Evolutionary conservation across 1,140 invertebrate genomes (phyloP).

Genomic region (Aphelinus certus): DNA sequence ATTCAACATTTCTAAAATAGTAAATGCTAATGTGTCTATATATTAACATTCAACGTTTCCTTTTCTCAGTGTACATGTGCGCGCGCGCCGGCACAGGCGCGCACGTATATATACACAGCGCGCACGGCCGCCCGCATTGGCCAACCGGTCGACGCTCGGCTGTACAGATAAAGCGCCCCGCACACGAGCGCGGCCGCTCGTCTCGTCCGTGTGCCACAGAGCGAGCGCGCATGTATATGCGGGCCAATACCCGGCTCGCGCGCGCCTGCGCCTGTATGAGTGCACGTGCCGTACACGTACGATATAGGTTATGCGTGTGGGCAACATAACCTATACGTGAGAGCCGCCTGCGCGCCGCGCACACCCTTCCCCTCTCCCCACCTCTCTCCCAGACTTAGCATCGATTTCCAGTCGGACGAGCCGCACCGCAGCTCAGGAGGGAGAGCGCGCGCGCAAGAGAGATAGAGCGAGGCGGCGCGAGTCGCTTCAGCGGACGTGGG

Average conservation of each 20-base stretch:
- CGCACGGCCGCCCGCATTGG: slow-evolving; percentile 22
- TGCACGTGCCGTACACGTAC: slow-evolving; percentile 45
- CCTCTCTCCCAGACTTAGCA: slow-evolving; percentile 53
- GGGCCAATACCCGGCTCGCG: slow-evolving; percentile 6
- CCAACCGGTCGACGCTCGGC: slow-evolving; percentile 33
- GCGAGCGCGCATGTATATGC: slow-evolving; percentile 1
- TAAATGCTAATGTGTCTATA: too few relatives aligned
- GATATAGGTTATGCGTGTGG: slow-evolving; percentile 20
- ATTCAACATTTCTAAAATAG: too few relatives aligned
- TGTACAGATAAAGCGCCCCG: slow-evolving; percentile 41
- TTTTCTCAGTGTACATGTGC: slow-evolving; percentile 7
- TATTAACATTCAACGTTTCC: too few relatives aligned
- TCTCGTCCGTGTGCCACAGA: background rate
- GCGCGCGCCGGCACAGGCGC: slow-evolving; percentile 40
- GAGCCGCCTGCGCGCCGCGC: slow-evolving; percentile 44
- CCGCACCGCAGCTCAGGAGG: slow-evolving; percentile 33
- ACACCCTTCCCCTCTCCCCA: too few relatives aligned
- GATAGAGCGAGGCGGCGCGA: background rate
- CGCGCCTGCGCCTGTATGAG: slow-evolving; percentile 27
- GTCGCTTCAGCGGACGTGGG: background rate
- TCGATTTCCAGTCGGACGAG: slow-evolving; percentile 63
- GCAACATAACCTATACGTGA: slow-evolving; percentile 46
- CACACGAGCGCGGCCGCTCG: slow-evolving; percentile 43
- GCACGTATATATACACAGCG: slow-evolving; percentile 1
- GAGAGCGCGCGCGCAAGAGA: slow-evolving; percentile 15